Base-by-base conservation (phyloP, 2,888 invertebrate genomes). In the Dasysyrphus tricinctus region DNA sequence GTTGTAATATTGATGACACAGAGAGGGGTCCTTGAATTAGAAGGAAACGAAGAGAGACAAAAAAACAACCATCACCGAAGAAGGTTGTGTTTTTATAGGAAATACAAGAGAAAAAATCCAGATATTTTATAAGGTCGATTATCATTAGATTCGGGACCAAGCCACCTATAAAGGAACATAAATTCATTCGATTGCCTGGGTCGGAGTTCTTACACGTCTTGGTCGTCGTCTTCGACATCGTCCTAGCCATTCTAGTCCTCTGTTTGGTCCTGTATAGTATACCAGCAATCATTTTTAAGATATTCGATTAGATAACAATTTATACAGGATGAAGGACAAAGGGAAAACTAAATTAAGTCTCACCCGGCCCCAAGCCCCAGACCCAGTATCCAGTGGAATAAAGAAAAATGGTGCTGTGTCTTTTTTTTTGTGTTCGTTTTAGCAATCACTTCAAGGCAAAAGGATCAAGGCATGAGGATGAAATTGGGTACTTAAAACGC, bases 401-500 rank as follows among this genome's bases (percentile, higher is more conserved):
- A 51, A 77, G 54, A 54, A 73, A 67, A 80, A 80, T 67, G 44
- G 24, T 54, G 24, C 24, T 24, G 12, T 14, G 3, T 29, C n/a
- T 29, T 47, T 72, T 39, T 24, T 14, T 54, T 24, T 54, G 3
- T 12, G 5, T 14, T 19, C 32, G 32, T 29, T 73, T 77, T 78
- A 51, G 82, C 86, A 82, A 82, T 82, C 81, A 86, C 81, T 82
- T 75, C 70, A 59, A 80, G 80, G 80, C 80, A 80, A 73, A 76
- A 79, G 79, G 84, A 88, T 86, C 86, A 75, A 67, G 88, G 81
- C 85, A 85, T 76, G 83, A 83, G 79, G 82, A 78, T 88, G 85
- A 88, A 88, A 88, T 88, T 88, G 88, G 88, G 87, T 88, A 88
- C 87, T 88, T 88, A 88, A 88, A 88, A 86, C 83, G 88, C 88